Conservation (phyloP, 2,888 invertebrate genomes). For the Hartigia nigra region DNA sequence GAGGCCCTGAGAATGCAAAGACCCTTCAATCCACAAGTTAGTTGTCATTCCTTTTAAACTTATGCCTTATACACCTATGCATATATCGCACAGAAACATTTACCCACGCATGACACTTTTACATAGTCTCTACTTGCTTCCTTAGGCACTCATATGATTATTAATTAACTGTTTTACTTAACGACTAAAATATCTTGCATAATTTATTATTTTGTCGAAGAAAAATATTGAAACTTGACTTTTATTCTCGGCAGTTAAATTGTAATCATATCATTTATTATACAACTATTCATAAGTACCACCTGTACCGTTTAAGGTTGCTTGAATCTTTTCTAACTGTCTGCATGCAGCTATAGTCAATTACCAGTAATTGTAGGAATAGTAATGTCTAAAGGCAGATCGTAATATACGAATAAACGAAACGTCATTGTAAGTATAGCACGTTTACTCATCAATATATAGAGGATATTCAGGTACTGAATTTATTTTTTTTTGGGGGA, state of each 20-base stretch:
- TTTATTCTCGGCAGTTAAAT: neutral
- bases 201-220: neutral
- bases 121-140: neutral
- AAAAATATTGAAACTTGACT: neutral
- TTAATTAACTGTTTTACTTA: neutral
- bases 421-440: neutral
- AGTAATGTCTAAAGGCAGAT: neutral
- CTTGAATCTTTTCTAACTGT: neutral
- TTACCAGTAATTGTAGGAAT: neutral
- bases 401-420: neutral
- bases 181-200: neutral
- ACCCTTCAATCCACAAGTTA: slow-evolving; percentile 79
- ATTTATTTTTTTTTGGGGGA: neutral
- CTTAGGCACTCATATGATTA: neutral
- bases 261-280: neutral
- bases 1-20: slow-evolving; percentile 81
- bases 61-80: neutral
- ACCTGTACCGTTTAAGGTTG: neutral
- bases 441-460: neutral
- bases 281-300: neutral
- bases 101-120: neutral
- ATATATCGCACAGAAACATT: neutral
- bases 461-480: neutral
- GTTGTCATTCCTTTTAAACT: slow-evolving; percentile 40
- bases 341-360: neutral